phyloP scores from a whole-genome alignment of 2,888 invertebrate species.

The Rutpela maculata region DNA sequence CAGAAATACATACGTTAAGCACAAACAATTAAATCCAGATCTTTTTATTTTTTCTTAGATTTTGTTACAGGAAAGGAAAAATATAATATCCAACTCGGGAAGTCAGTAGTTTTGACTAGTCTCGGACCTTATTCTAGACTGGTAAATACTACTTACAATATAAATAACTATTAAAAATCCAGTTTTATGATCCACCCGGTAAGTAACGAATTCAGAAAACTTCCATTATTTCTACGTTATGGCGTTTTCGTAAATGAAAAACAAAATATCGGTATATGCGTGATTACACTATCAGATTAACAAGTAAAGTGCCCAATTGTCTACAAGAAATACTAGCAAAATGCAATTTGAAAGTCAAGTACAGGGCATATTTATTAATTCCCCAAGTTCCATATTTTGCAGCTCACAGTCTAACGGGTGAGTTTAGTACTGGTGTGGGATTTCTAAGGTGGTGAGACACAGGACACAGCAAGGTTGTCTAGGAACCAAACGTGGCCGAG shows the following conservation, averaged over 20 bases:
- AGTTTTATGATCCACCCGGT: too few species aligned
- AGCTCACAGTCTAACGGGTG: conserved; percentile 39
- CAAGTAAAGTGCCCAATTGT: background rate
- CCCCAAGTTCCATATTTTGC: conserved; percentile 50
- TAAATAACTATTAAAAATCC: too few species aligned
- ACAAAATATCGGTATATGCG: background rate
- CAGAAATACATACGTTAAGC: too few species aligned
- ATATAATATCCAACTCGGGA: too few species aligned
- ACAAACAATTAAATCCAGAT: too few species aligned
- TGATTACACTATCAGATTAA: background rate
- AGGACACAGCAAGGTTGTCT: conserved; percentile 32
- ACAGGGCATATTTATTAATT: conserved; percentile 50
- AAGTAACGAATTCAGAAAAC: too few species aligned
- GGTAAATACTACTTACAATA: too few species aligned
- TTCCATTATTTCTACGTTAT: background rate
- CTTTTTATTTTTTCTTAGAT: too few species aligned
- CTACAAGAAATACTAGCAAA: background rate
- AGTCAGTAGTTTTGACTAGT: too few species aligned
- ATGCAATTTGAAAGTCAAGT: conserved; percentile 43
- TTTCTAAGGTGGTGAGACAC: conserved; percentile 29
- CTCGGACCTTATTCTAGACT: too few species aligned
- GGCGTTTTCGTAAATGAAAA: background rate
- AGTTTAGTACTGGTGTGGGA: conserved; percentile 36
- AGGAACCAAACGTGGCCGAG: conserved; percentile 14
- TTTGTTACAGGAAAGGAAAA: too few species aligned